A percentile compares a stretch with the other conserved stretches of the same genome.
Evolutionary conservation across 2,113 vertebrate genomes (phyloP).

Genomic region (Rafetus swinhoei): DNA sequence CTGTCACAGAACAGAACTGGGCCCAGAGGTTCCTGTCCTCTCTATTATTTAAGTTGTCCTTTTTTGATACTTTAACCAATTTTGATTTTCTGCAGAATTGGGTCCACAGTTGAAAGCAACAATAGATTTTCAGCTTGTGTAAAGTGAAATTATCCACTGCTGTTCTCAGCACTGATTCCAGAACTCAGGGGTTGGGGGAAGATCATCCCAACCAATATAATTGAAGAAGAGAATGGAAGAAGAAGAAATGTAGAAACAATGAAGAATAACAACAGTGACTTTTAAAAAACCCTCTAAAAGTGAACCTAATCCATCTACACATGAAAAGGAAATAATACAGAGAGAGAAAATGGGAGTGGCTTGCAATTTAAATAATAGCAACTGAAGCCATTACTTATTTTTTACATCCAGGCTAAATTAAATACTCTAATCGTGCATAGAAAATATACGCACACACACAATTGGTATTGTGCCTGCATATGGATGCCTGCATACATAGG

Average conservation of each 20-base stretch:
- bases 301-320: not conserved
- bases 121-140: slow-evolving; percentile 1
- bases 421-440: not conserved
- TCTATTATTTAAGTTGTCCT: not conserved
- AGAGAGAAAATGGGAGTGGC: not conserved
- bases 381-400: rapidly evolving
- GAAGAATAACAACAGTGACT: not conserved
- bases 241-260: not conserved
- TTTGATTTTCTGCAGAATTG: not conserved
- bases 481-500: not conserved
- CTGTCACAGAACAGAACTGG: not conserved
- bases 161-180: not conserved
- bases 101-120: not conserved
- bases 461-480: not conserved
- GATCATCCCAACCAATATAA: not conserved
- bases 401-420: not conserved
- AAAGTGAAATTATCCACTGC: not conserved
- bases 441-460: not conserved
- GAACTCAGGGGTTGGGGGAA: not conserved
- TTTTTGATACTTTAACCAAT: not conserved
- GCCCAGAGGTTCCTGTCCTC: not conserved
- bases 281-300: not conserved
- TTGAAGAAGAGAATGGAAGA: not conserved
- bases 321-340: not conserved
- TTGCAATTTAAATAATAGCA: not conserved